phyloP scores from a whole-genome alignment of 2,888 invertebrate species.

The Lepidocyrtoides sp. region DNA sequence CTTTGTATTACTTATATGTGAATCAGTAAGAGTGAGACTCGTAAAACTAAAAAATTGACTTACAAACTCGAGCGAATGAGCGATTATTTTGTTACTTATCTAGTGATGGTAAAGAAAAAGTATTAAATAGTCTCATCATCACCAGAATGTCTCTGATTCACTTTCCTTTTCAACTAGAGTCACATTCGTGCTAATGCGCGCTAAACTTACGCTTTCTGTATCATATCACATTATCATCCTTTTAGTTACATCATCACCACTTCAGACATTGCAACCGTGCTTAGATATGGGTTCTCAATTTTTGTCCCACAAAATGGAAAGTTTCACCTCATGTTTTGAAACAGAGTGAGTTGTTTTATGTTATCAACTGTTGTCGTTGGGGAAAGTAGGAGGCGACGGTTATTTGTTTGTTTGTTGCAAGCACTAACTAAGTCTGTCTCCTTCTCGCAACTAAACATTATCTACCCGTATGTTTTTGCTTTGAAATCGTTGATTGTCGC shows the following conservation, averaged over 20 bases:
- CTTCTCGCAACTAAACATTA: constrained; percentile 9
- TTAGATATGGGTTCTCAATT: neutral
- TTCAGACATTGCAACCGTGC: neutral
- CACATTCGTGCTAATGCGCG: constrained; percentile 6
- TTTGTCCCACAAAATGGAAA: constrained; percentile 53
- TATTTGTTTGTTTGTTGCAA: neutral
- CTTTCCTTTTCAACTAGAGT: constrained; percentile 28
- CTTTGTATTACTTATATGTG: neutral
- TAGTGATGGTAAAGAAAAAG: neutral
- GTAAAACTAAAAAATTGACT: neutral
- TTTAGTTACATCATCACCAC: neutral
- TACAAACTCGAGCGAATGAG: neutral
- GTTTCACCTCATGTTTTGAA: constrained; percentile 49
- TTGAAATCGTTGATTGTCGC: neutral
- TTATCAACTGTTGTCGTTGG: constrained; percentile 33
- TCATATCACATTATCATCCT: too few relatives aligned
- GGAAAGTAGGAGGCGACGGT: constrained; percentile 16
- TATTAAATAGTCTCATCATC: neutral
- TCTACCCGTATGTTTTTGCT: neutral
- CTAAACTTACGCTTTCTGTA: too few relatives aligned
- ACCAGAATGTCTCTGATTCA: neutral
- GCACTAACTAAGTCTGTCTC: neutral
- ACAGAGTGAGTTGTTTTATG: neutral
- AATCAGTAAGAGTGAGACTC: too few relatives aligned
- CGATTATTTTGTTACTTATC: too few relatives aligned